Evolutionary conservation across 2,797 vertebrate species (phyloP).

Genomic region (Hoplostethus mediterraneus): DNA sequence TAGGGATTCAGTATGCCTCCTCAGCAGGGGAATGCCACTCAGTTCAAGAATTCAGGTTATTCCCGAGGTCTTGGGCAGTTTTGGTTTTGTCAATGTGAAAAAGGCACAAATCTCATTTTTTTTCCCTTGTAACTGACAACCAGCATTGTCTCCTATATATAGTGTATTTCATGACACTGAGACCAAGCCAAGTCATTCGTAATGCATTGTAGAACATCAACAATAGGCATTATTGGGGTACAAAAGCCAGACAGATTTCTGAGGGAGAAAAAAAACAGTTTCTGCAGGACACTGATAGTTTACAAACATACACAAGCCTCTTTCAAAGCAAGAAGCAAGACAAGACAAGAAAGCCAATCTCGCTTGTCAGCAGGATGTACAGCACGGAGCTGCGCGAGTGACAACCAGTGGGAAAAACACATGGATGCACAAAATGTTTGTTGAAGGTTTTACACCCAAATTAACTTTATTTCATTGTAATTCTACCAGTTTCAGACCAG

Average conservation of each 20-base stretch:
- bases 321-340: constrained; percentile 35
- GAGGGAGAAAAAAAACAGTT: constrained; percentile 7
- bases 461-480: constrained; percentile 3
- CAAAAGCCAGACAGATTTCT: not conserved
- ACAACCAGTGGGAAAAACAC: constrained; percentile 42
- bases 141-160: not conserved
- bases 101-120: constrained; percentile 4
- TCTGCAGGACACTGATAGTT: constrained; percentile 38
- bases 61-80: constrained; percentile 13
- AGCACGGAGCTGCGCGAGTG: constrained; percentile 24
- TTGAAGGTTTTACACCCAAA: constrained; percentile 3
- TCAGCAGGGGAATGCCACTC: constrained; percentile 10
- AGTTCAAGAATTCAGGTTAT: constrained; percentile 17
- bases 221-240: not conserved
- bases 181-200: not conserved
- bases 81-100: constrained; percentile 6
- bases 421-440: not conserved
- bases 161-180: not conserved
- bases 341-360: constrained; percentile 45
- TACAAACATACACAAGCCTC: constrained; percentile 50
- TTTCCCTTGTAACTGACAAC: not conserved
- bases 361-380: constrained; percentile 26
- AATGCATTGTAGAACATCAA: not conserved
- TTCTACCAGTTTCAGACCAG: not conserved
- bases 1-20: constrained; percentile 36